phyloP scores from a whole-genome alignment of 64 coral and sea anemone genomes.

The Pocillopora damicornis region DNA sequence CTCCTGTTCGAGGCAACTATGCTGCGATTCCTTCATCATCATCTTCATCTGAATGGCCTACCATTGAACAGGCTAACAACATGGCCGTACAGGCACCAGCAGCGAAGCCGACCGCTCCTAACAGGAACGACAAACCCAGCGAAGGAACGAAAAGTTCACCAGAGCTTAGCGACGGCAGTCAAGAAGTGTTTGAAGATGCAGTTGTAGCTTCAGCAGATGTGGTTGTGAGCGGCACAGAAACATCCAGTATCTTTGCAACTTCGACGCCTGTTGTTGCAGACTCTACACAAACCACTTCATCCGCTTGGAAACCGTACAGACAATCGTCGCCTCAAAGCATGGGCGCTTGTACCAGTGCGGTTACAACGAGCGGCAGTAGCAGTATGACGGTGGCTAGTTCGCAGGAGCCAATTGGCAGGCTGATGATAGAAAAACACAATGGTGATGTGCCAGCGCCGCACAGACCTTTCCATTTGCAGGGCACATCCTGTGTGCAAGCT shows the following conservation, averaged over 20 bases:
- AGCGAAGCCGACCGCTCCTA: neutral
- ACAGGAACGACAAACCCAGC: neutral
- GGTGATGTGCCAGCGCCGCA: neutral
- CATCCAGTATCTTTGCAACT: neutral
- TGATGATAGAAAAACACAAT: neutral
- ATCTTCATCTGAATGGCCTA: constrained; percentile 92
- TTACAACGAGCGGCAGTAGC: constrained; percentile 67
- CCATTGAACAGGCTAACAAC: constrained; percentile 88
- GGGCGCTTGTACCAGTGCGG: constrained; percentile 81
- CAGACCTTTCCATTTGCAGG: neutral
- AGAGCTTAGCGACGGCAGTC: constrained; percentile 11
- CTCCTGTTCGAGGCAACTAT: constrained; percentile 67
- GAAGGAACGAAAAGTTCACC: constrained; percentile 13
- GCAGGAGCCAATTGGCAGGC: neutral
- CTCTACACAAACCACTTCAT: constrained; percentile 33
- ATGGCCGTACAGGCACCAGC: constrained; percentile 23
- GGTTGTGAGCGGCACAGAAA: neutral
- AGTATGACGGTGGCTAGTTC: constrained; percentile 6
- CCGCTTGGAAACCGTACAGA: constrained; percentile 82
- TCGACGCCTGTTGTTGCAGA: constrained; percentile 30
- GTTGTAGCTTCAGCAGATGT: neutral
- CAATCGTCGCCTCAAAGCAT: constrained; percentile 63
- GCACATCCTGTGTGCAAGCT: neutral
- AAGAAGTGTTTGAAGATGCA: constrained; percentile 34
- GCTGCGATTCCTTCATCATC: constrained; percentile 72